These are phyloP conservation scores for Leptoclinus maculatus DNA, from an alignment of 2,797 vertebrate genomes.

Conservation along the genomic window DNA sequence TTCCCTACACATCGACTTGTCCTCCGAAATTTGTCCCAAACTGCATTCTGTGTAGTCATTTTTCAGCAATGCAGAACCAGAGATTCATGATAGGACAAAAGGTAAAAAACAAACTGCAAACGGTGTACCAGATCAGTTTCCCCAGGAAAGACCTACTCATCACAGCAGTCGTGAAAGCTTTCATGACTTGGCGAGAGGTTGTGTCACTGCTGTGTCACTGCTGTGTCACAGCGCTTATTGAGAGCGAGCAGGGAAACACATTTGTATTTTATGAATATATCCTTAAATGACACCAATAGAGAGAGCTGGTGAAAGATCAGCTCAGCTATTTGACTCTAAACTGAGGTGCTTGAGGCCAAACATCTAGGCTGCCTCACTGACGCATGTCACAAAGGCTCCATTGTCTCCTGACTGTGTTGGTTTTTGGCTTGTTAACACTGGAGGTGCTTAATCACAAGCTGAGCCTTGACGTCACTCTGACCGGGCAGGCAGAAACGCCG, in stretches of 20 bases:
- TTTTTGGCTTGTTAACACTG: constrained; percentile 34
- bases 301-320: constrained; percentile 20
- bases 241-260: neutral
- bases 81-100: constrained; percentile 7
- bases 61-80: constrained; percentile 13
- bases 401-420: constrained; percentile 31
- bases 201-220: neutral
- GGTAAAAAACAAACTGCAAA: neutral
- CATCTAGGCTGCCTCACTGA: constrained; percentile 26
- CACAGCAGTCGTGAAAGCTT: neutral
- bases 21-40: neutral
- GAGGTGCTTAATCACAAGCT: constrained; percentile 35
- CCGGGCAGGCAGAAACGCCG: constrained; percentile 4
- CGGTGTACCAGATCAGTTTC: neutral
- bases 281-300: neutral
- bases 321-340: constrained; percentile 23
- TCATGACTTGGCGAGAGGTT: neutral
- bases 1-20: constrained; percentile 9
- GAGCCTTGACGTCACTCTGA: neutral
- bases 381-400: constrained; percentile 50
- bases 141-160: neutral
- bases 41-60: neutral
- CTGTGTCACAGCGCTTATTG: neutral
- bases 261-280: neutral
- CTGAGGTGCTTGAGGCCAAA: constrained; percentile 24